A percentile compares a stretch with the other conserved stretches of the same genome.
These are phyloP conservation scores for Hemiscyllium ocellatum DNA, from an alignment of 2,113 vertebrate genomes.

Conservation along the genomic window DNA sequence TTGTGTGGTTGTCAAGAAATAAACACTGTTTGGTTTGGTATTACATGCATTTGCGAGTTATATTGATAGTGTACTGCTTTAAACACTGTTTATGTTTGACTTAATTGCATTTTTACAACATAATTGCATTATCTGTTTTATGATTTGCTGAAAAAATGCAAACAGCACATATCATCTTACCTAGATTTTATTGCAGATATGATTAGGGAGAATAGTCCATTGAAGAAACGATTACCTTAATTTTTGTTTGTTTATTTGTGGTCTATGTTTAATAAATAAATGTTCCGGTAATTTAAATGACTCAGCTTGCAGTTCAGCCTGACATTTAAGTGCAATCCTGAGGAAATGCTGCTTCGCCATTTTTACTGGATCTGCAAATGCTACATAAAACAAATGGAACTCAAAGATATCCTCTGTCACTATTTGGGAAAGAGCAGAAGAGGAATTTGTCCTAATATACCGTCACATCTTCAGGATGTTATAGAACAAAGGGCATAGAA, in stretches of 20 bases:
- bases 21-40: background rate
- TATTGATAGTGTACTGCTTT: background rate
- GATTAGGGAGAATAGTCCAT: background rate
- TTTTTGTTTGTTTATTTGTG: background rate
- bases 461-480: background rate
- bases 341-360: background rate
- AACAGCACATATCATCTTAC: background rate
- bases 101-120: background rate
- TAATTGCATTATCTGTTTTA: background rate
- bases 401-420: background rate
- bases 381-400: background rate
- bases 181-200: background rate
- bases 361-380: background rate
- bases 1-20: background rate
- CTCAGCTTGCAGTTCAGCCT: background rate
- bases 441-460: background rate
- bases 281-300: background rate
- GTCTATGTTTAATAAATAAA: background rate
- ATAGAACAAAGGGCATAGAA: no score
- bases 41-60: background rate
- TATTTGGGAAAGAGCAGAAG: background rate
- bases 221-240: background rate
- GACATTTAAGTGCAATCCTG: background rate
- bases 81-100: background rate
- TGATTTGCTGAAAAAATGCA: background rate